Conservation (phyloP, 2,113 vertebrate species). For the Cyanoderma ruficeps region DNA sequence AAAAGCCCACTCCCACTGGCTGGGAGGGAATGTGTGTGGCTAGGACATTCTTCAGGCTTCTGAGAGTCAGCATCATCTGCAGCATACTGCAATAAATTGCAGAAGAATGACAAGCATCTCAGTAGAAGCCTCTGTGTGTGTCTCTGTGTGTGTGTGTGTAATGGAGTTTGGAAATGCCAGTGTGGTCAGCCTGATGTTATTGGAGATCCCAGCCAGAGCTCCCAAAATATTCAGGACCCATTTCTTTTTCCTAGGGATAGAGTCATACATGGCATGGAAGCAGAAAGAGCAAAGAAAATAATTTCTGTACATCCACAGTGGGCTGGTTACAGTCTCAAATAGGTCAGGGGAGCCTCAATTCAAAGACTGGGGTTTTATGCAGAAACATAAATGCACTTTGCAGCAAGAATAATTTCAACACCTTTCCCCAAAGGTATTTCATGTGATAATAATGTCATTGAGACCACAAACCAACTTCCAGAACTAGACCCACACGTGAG, state of each 20-base stretch:
- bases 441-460: neutral
- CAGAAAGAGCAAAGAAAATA: neutral
- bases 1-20: slow-evolving; percentile 3
- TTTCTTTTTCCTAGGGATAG: neutral
- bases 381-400: neutral
- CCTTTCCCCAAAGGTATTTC: neutral
- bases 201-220: neutral
- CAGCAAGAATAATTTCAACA: neutral
- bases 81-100: neutral
- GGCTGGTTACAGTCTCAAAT: neutral
- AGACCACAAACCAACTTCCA: neutral
- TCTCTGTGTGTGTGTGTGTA: rapidly evolving
- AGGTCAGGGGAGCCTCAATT: neutral
- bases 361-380: neutral
- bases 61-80: neutral
- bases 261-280: neutral
- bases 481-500: neutral
- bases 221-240: neutral
- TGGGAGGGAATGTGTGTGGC: neutral
- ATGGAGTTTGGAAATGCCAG: neutral
- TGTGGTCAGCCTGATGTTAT: neutral
- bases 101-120: neutral
- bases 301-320: neutral
- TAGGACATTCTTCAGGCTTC: slow-evolving; percentile 27
- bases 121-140: neutral